Conservation (phyloP, 92 coral and sea anemone genomes). For the Micromussa lordhowensis region DNA sequence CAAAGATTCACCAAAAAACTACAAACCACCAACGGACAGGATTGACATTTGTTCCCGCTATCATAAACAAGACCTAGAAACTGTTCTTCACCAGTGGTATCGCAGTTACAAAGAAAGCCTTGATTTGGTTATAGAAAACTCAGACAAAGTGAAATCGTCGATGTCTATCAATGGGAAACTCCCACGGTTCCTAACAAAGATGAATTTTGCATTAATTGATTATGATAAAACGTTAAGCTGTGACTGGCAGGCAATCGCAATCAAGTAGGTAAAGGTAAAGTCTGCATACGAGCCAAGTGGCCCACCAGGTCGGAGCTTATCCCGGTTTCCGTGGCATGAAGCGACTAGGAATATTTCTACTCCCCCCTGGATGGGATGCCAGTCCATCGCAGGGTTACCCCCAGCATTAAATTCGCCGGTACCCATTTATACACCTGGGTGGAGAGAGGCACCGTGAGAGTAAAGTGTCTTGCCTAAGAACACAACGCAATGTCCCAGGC, state of each 20-base stretch:
- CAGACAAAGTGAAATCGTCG: conserved; percentile 13
- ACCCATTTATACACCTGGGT: too few species aligned
- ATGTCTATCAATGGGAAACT: conserved; percentile 10
- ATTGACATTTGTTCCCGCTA: conserved; percentile 32
- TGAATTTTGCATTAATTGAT: conserved; percentile 18
- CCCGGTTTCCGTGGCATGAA: too few species aligned
- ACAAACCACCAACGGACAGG: background rate
- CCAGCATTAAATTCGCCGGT: too few species aligned
- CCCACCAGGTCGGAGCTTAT: too few species aligned
- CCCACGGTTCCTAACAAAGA: background rate
- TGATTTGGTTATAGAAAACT: background rate
- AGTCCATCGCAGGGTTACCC: too few species aligned
- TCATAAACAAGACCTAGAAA: conserved; percentile 2
- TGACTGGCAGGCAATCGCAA: conserved; percentile 51
- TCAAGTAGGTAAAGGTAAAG: conserved; percentile 48
- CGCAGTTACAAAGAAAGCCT: conserved; percentile 21
- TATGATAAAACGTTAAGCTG: conserved; percentile 28
- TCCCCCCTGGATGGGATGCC: too few species aligned
- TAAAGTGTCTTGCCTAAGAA: too few species aligned
- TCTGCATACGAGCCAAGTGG: too few species aligned
- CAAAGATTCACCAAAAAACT: background rate
- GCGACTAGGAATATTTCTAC: too few species aligned
- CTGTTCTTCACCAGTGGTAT: background rate
- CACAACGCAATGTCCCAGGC: too few species aligned
- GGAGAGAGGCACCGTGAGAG: too few species aligned